Conservation (phyloP, 35 echinoderm and acorn worm species). For the Stichopus chloronotus region DNA sequence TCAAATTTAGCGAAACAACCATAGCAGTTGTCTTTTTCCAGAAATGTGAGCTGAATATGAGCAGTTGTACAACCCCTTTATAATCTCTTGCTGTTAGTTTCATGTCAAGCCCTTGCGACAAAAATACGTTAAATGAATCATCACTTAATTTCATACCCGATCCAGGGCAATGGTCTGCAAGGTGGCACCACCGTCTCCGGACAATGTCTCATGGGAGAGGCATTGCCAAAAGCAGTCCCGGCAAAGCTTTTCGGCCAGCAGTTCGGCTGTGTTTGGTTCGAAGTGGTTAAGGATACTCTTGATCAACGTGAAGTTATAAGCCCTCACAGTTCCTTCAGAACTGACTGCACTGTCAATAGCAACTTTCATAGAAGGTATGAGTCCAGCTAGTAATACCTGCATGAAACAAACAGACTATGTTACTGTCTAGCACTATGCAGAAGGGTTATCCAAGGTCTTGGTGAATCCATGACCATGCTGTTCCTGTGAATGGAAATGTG, state of each 20-base stretch:
- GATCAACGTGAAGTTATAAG: constrained; percentile 27
- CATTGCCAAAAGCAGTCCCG: constrained; percentile 36
- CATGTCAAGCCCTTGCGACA: too few species aligned
- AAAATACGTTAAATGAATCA: too few species aligned
- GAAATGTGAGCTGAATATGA: too few species aligned
- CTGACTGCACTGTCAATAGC: constrained; percentile 16
- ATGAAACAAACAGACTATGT: background rate
- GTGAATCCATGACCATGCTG: too few species aligned
- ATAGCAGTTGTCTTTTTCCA: too few species aligned
- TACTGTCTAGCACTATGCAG: too few species aligned
- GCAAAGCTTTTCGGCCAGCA: constrained; percentile 34
- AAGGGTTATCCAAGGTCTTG: too few species aligned
- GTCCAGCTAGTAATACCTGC: constrained; percentile 57
- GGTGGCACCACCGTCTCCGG: background rate
- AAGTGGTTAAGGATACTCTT: constrained; percentile 69
- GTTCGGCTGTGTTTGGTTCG: constrained; percentile 58
- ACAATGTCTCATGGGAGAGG: constrained; percentile 29
- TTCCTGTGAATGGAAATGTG: too few species aligned
- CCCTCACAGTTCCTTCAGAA: background rate
- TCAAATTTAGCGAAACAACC: too few species aligned
- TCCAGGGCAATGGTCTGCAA: constrained; percentile 52
- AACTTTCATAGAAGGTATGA: constrained; percentile 62
- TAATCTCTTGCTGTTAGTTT: too few species aligned
- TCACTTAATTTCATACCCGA: constrained; percentile 54
- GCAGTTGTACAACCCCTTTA: too few species aligned